Evolutionary conservation across 2,888 invertebrate genomes (phyloP).

Genomic region (Eurytoma californica): DNA sequence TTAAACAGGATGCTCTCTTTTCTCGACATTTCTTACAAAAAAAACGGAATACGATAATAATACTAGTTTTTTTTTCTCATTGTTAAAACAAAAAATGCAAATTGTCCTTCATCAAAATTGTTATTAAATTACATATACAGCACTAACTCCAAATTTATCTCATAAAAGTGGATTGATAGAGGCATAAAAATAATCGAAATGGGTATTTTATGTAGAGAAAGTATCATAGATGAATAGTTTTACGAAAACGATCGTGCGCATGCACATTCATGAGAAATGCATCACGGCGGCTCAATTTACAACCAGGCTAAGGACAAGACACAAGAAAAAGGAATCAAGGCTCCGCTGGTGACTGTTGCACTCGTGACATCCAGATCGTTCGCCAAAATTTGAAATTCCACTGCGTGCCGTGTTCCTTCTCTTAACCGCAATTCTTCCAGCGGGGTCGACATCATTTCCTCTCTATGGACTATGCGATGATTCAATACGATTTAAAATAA

Average conservation of each 20-base stretch:
- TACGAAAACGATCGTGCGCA: slow-evolving; percentile 31
- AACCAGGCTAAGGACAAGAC: slow-evolving; percentile 54
- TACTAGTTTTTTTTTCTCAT: too few species aligned
- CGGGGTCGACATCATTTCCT: slow-evolving; percentile 39
- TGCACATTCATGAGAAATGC: slow-evolving; percentile 53
- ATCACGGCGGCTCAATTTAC: slow-evolving; percentile 51
- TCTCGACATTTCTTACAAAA: too few species aligned
- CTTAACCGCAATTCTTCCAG: slow-evolving; percentile 2
- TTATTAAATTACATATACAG: too few species aligned
- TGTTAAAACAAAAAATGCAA: too few species aligned
- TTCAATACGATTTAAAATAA: background rate
- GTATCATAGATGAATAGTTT: background rate
- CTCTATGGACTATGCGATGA: slow-evolving; percentile 15
- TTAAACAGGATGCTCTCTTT: too few species aligned
- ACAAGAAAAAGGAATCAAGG: slow-evolving; percentile 51
- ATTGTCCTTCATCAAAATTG: too few species aligned
- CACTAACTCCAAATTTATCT: too few species aligned
- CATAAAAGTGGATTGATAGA: too few species aligned
- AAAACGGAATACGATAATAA: too few species aligned
- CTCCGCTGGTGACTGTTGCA: slow-evolving; percentile 31
- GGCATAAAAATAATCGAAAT: too few species aligned
- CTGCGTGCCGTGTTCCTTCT: background rate
- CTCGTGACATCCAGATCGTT: slow-evolving; percentile 41
- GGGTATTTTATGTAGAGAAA: slow-evolving; percentile 1
- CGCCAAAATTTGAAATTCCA: slow-evolving; percentile 40